Evolutionary conservation across 1,140 invertebrate species (phyloP), one percentile per base, ranked within the genome.

Genomic region (Phthorimaea operculella): DNA sequence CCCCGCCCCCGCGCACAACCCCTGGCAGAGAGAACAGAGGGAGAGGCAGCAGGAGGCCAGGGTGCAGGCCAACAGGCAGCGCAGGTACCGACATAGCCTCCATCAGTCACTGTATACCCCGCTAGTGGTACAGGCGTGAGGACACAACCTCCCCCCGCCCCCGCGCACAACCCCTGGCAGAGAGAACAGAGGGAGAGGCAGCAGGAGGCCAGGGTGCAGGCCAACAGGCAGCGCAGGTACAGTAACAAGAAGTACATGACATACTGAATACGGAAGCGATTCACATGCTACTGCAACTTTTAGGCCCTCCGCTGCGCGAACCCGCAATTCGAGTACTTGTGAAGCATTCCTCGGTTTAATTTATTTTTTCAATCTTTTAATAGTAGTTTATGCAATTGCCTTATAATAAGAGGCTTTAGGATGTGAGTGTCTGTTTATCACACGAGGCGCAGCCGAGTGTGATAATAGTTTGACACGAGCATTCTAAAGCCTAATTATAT

Each of bases 21-120:
- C 94, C 0, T 96, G 94, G 95, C 93, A 95, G 66, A 86, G 94
- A 51, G 95, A 96, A 86, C 94, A 96, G 78, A 90, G 92, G 62
- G 94, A 97, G 85, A 92, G 91, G 78, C 90, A 93, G 81, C 88
- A 90, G 60, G 90, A 91, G 63, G 87, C 90, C 45, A 83, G 92
- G 57, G 84, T 92, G 54, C 91, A 92, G 70, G 90, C 90, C 8
- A 91, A 89, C 0, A 85, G 90, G 53, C 71, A 73, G 0, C 57
- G 76, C 16, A 71, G 79, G 79, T 82, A 59, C 1, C 21, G 33
- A 52, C 48, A 47, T 14, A 94, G 81, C 90, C 91, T 18, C 92
- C 92, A 0, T 89, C 91, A 67, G 92, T 92, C 65, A 89, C 90
- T 28, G 92, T 92, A 72, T 90, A 93, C 83, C 88, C 89, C 17